Evolutionary conservation across 2,113 vertebrate species (phyloP).

Genomic region (Hydrochoerus hydrochaeris): DNA sequence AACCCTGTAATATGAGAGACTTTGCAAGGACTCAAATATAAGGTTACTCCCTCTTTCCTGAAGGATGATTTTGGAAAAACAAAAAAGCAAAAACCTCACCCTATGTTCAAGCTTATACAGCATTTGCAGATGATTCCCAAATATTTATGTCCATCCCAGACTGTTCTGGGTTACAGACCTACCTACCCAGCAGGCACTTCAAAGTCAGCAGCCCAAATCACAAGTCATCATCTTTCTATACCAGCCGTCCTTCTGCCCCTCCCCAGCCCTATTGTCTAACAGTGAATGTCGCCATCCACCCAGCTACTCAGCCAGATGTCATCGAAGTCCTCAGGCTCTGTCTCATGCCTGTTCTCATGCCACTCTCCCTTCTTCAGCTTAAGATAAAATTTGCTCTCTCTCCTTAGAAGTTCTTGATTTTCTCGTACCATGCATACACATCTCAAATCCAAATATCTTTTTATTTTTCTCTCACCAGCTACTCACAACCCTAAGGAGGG

Average conservation of each 20-base stretch:
- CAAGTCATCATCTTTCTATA: constrained; percentile 64
- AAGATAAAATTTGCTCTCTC: neutral
- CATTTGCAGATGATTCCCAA: constrained; percentile 80
- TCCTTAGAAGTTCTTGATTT: neutral
- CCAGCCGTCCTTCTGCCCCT: neutral
- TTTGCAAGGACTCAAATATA: constrained; percentile 78
- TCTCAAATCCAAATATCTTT: constrained; percentile 26
- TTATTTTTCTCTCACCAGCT: neutral
- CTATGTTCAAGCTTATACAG: constrained; percentile 80
- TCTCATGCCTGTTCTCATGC: neutral
- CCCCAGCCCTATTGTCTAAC: constrained; percentile 27
- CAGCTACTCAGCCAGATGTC: constrained; percentile 29
- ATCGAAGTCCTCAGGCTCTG: neutral
- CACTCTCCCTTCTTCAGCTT: neutral
- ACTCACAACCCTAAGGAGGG: neutral
- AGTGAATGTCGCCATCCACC: constrained; percentile 17
- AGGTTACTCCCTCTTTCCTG: constrained; percentile 81
- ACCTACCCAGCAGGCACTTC: constrained; percentile 65
- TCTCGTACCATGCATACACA: neutral
- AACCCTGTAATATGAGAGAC: constrained; percentile 84
- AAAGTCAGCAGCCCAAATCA: constrained; percentile 63
- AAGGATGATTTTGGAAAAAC: constrained; percentile 80
- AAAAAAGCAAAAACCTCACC: constrained; percentile 81
- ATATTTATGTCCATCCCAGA: constrained; percentile 77
- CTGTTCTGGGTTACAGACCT: constrained; percentile 59